These are phyloP conservation scores for Oceanites oceanicus DNA, from an alignment of 2,113 vertebrate genomes.

Conservation along the genomic window DNA sequence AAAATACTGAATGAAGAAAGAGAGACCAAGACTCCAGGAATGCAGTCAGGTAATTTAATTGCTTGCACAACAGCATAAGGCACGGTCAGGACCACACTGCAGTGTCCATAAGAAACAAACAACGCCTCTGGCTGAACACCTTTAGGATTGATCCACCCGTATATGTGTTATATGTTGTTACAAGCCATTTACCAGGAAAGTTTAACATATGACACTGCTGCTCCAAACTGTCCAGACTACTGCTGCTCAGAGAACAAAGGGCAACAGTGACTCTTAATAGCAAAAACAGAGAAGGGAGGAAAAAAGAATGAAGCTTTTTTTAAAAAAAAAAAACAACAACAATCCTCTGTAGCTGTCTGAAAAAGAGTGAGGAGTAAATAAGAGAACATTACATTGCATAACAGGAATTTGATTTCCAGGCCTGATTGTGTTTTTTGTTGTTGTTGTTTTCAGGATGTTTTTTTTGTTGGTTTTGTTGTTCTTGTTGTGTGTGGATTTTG, in stretches of 20 bases:
- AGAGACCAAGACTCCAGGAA: background rate
- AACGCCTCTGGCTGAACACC: background rate
- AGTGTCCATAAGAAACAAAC: background rate
- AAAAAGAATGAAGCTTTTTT: background rate
- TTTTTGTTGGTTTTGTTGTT: background rate
- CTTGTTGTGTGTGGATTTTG: background rate
- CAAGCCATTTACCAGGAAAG: background rate
- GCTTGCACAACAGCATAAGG: background rate
- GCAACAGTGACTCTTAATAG: background rate
- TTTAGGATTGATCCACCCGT: background rate
- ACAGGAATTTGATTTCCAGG: conserved; percentile 22
- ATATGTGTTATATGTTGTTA: fast-evolving
- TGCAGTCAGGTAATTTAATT: background rate
- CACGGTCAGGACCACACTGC: background rate
- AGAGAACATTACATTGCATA: background rate
- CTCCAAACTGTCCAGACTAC: background rate
- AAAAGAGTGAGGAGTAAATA: background rate
- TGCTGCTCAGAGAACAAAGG: background rate
- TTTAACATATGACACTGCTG: background rate
- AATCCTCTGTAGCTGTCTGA: background rate
- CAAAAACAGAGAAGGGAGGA: conserved; percentile 4
- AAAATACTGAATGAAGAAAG: background rate
- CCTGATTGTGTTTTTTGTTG: background rate
- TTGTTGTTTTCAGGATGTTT: background rate
- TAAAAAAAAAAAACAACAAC: background rate